A percentile compares a stretch with the other conserved stretches of the same genome.
phyloP scores from a whole-genome alignment of 2,113 vertebrate species.

The Periophthalmodon schlosseri region DNA sequence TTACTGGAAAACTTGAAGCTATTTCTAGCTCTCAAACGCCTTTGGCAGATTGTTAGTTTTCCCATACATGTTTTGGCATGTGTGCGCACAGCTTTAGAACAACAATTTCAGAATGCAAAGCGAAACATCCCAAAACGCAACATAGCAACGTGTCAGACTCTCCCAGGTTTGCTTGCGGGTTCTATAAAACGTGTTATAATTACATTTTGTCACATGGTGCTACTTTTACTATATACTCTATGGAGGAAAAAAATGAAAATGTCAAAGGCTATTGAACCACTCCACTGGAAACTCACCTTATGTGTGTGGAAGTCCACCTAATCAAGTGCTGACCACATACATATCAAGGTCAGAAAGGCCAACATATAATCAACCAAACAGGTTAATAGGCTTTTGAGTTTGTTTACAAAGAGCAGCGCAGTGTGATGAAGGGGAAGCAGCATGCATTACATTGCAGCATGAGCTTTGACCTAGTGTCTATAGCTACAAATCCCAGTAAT shows the following conservation, averaged over 20 bases:
- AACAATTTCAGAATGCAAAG: neutral
- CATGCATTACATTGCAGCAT: conserved; percentile 13
- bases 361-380: conserved; percentile 22
- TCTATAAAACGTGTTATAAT: no score
- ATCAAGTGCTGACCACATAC: conserved; percentile 20
- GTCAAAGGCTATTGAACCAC: neutral
- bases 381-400: conserved; percentile 15
- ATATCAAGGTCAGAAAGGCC: conserved; percentile 20
- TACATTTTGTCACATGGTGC: no score
- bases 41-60: no score
- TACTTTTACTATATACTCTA: no score
- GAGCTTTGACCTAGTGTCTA: conserved; percentile 41
- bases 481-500: conserved; percentile 39
- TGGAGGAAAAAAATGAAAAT: neutral
- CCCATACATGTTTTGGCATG: no score
- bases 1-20: no score
- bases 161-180: no score
- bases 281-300: neutral
- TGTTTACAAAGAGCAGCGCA: neutral
- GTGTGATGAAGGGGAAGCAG: conserved; percentile 24
- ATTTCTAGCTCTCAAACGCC: no score
- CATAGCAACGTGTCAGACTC: no score
- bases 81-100: no score
- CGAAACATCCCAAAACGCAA: neutral
- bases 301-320: neutral